phyloP scores from a whole-genome alignment of 2,888 invertebrate genomes.

The Alloplasta piceator region DNA sequence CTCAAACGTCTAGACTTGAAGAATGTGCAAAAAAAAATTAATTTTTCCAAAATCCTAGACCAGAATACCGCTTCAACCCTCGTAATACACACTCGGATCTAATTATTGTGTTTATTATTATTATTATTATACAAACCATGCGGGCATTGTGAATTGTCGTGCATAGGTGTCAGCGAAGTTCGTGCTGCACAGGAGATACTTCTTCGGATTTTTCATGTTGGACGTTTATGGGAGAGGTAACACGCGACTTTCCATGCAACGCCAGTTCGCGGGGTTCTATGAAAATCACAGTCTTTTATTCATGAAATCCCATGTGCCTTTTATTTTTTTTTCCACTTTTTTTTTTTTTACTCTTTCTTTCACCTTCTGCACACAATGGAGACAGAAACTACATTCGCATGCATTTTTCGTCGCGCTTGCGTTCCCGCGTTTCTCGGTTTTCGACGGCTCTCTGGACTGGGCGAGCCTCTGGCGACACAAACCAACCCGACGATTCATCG shows the following conservation, averaged over 20 bases:
- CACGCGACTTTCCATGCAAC: slow-evolving; percentile 54
- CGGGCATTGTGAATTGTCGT: neutral
- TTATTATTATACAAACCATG: too few species aligned
- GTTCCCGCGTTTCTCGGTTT: slow-evolving; percentile 29
- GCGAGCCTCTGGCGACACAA: slow-evolving; percentile 42
- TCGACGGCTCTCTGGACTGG: slow-evolving; percentile 50
- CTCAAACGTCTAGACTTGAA: too few species aligned
- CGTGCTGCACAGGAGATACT: slow-evolving; percentile 41
- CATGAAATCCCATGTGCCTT: slow-evolving; percentile 58
- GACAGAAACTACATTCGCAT: slow-evolving; percentile 61
- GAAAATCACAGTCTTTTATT: slow-evolving; percentile 64
- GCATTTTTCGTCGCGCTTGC: slow-evolving; percentile 56
- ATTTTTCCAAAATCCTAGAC: too few species aligned
- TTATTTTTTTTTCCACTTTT: slow-evolving; percentile 31
- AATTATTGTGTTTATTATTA: too few species aligned
- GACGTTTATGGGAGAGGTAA: slow-evolving; percentile 35
- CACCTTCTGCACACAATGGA: slow-evolving; percentile 44
- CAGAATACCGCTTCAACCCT: too few species aligned
- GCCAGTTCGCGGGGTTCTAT: slow-evolving; percentile 37
- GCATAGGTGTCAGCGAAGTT: neutral
- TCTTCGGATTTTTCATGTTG: slow-evolving; percentile 40
- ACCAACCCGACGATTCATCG: slow-evolving; percentile 57
- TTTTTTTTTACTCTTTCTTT: slow-evolving; percentile 19
- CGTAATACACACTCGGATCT: too few species aligned
- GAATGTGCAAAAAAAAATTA: too few species aligned